These are phyloP conservation scores for Hirudo medicinalis DNA, from an alignment of 1,140 invertebrate species.

Conservation along the genomic window DNA sequence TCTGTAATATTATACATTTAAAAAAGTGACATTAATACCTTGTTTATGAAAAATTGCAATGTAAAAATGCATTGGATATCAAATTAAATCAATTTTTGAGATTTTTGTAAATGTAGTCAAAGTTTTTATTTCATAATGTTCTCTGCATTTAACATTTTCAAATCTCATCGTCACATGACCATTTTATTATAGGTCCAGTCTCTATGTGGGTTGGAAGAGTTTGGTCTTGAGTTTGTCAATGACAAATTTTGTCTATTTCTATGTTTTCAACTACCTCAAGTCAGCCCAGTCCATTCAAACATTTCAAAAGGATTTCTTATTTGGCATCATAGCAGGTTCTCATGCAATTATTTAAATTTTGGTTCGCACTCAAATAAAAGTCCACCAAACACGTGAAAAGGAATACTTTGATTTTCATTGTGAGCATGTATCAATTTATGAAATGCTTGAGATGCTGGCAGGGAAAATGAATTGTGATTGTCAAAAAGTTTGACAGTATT, in stretches of 20 bases:
- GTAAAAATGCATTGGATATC: not conserved
- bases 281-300: slow-evolving; percentile 37
- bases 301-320: slow-evolving; percentile 54
- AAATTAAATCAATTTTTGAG: not conserved
- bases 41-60: not conserved
- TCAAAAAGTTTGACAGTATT: too few relatives aligned
- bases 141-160: slow-evolving; percentile 10
- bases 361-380: not conserved
- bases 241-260: slow-evolving; percentile 88
- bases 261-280: slow-evolving; percentile 67
- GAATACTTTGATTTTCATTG: not conserved
- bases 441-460: too few relatives aligned
- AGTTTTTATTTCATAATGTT: not conserved
- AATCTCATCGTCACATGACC: too few relatives aligned
- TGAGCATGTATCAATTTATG: slow-evolving; percentile 30
- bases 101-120: not conserved
- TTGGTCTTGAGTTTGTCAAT: slow-evolving; percentile 66
- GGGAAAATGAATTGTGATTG: too few relatives aligned
- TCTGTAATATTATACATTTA: too few relatives aligned
- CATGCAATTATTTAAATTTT: not conserved
- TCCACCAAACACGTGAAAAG: not conserved
- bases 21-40: too few relatives aligned
- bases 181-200: slow-evolving; percentile 43
- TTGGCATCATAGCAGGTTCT: slow-evolving; percentile 58
- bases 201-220: slow-evolving; percentile 67